Conservation (phyloP, 2,113 vertebrate genomes). For the Vireo altiloquus region DNA sequence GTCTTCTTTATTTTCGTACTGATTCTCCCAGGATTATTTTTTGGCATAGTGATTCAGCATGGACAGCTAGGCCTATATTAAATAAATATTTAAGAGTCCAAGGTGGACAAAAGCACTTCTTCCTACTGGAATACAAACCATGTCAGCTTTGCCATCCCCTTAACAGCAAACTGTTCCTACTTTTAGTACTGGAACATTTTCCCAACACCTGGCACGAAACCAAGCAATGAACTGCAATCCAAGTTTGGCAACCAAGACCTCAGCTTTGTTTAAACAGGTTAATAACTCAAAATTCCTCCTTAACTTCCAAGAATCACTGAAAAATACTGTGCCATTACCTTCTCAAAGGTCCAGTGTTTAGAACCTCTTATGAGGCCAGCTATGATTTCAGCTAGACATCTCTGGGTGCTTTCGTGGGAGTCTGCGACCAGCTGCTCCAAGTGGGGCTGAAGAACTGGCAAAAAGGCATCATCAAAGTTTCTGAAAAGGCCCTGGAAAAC, state of each 20-base stretch:
- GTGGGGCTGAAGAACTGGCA: constrained; percentile 87
- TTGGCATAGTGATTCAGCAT: neutral
- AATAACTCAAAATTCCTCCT: neutral
- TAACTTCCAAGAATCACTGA: neutral
- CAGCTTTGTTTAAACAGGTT: neutral
- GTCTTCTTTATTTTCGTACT: neutral
- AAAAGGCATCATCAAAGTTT: constrained; percentile 88
- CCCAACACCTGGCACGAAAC: neutral
- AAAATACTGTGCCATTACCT: constrained; percentile 70
- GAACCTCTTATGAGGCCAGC: constrained; percentile 93
- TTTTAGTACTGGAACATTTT: neutral
- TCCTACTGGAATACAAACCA: neutral
- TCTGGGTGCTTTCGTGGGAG: constrained; percentile 92
- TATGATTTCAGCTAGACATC: constrained; percentile 94
- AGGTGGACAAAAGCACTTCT: neutral
- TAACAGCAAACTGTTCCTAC: neutral
- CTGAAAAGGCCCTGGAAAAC: constrained; percentile 88
- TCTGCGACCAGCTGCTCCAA: constrained; percentile 89
- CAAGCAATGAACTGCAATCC: neutral
- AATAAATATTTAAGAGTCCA: neutral
- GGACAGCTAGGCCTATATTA: neutral
- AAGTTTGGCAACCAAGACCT: neutral
- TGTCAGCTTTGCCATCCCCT: neutral
- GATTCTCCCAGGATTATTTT: neutral
- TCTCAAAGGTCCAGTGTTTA: constrained; percentile 94